phyloP scores from a whole-genome alignment of 2,113 vertebrate genomes.

The Microcebus tavaratra region DNA sequence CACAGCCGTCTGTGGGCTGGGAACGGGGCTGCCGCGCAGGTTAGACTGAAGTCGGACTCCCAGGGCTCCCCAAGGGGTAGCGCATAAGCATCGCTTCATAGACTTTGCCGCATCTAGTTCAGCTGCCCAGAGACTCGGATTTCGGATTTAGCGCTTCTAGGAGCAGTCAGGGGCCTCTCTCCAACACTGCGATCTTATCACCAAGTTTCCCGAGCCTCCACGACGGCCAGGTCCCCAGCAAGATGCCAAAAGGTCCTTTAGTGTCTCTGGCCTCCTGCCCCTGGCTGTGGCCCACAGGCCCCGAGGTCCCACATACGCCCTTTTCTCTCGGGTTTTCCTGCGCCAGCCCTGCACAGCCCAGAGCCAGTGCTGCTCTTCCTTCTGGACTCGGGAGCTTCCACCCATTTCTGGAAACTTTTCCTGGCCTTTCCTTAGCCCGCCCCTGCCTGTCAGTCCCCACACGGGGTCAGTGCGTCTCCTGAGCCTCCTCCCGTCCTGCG shows the following conservation, averaged over 20 bases:
- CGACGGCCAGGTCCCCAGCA: neutral
- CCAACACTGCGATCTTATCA: neutral
- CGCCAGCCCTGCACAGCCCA: neutral
- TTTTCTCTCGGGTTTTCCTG: neutral
- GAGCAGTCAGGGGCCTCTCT: neutral
- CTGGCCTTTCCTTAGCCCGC: neutral
- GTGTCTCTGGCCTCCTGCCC: neutral
- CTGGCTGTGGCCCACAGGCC: neutral
- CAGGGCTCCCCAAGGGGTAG: neutral
- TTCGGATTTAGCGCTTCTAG: neutral
- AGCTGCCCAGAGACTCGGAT: neutral
- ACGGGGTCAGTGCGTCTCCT: neutral
- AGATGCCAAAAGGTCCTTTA: neutral
- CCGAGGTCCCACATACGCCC: neutral
- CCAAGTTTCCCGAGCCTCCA: neutral
- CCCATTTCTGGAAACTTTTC: neutral
- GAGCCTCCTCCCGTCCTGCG: neutral
- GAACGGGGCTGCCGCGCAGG: neutral
- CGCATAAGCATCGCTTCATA: neutral
- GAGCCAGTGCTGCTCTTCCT: neutral
- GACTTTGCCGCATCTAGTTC: neutral
- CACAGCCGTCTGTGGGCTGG: neutral
- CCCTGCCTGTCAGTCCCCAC: neutral
- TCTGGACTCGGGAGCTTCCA: neutral
- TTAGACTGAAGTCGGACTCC: neutral